Evolutionary conservation across 2,113 vertebrate genomes (phyloP), one percentile per base, ranked within the genome.

Genomic region (Apus apus): DNA sequence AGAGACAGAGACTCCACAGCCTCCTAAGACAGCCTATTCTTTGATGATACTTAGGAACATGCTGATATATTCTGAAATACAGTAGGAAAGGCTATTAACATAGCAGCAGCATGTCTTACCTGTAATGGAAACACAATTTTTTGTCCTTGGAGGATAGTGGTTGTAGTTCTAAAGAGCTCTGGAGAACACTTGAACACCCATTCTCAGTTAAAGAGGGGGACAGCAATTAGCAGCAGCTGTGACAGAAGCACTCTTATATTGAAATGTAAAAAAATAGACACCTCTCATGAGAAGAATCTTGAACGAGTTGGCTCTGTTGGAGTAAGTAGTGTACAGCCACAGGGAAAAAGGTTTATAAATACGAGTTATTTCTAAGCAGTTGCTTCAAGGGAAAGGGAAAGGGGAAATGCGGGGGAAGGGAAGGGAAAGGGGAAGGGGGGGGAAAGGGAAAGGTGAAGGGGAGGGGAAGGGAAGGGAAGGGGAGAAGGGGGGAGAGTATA

Each of bases 281-380:
- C 4, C 1, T 66, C 9, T 76, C 43, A 48, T 16, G 4, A 43
- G 51, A 89, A 78, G 8, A 20, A 13, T 22, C 72, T n/a, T 56
- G 21, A 40, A 54, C 1, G 65, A 70, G 18, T 13, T 53, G 13
- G 1, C 10, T 81, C 11, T 79, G 8, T 4, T 43, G 34, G 2
- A 62, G 10, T 13, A 45, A 5, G 8, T 29, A 53, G 51, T 1
- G 2, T 15, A 38, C 2, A 43, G 29, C 2, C 16, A 22, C 6
- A 43, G 9, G 10, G 9, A 32, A 62, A 86, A 40, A 1, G 6
- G 22, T 45, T 64, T 70, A 15, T 36, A 34, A 14, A 5, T 13
- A 62, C 20, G 1, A 2, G 5, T 46, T 27, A 27, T 46, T 82
- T 50, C 20, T 36, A 16, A 48, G 32, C 2, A 61, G 1, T 78